phyloP scores from a whole-genome alignment of 2,797 vertebrate species.

The Typhlichthys eigenmanni region DNA sequence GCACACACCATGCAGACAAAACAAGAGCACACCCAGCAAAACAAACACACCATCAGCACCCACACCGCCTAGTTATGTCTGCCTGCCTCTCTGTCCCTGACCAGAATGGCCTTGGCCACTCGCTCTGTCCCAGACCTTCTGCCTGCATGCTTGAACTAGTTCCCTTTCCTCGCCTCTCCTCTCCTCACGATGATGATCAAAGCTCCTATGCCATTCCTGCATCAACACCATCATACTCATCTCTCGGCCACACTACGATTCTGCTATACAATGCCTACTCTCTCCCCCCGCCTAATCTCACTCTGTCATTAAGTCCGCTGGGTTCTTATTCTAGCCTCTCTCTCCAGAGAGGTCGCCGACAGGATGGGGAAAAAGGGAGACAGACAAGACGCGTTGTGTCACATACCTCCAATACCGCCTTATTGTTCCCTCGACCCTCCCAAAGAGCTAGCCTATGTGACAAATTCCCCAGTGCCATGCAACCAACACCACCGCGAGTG shows the following conservation, averaged over 20 bases:
- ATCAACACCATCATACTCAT: slow-evolving; percentile 32
- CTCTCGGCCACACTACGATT: slow-evolving; percentile 38
- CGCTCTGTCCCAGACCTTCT: not conserved
- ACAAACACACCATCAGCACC: slow-evolving; percentile 32
- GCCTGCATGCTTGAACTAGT: slow-evolving; percentile 16
- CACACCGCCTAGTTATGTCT: not conserved
- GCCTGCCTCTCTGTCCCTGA: slow-evolving; percentile 6
- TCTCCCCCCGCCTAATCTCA: slow-evolving; percentile 46
- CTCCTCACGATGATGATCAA: slow-evolving; percentile 3
- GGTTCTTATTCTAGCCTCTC: slow-evolving; percentile 44
- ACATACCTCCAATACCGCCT: slow-evolving; percentile 9
- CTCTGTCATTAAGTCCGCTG: too few relatives aligned
- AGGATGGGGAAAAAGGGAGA: slow-evolving; percentile 44
- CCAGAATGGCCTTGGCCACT: not conserved
- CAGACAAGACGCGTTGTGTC: not conserved
- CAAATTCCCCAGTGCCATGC: slow-evolving; percentile 53
- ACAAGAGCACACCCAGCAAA: slow-evolving; percentile 45
- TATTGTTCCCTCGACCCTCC: slow-evolving; percentile 11
- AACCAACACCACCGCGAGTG: slow-evolving; percentile 17
- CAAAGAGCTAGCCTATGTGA: slow-evolving; percentile 32
- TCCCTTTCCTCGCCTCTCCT: slow-evolving; percentile 6
- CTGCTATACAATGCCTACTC: slow-evolving; percentile 14
- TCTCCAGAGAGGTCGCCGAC: slow-evolving; percentile 32
- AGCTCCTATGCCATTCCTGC: slow-evolving; percentile 9
- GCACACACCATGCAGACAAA: slow-evolving; percentile 36